Base-by-base conservation (phyloP, 2,888 invertebrate genomes). In the Macaria liturata region DNA sequence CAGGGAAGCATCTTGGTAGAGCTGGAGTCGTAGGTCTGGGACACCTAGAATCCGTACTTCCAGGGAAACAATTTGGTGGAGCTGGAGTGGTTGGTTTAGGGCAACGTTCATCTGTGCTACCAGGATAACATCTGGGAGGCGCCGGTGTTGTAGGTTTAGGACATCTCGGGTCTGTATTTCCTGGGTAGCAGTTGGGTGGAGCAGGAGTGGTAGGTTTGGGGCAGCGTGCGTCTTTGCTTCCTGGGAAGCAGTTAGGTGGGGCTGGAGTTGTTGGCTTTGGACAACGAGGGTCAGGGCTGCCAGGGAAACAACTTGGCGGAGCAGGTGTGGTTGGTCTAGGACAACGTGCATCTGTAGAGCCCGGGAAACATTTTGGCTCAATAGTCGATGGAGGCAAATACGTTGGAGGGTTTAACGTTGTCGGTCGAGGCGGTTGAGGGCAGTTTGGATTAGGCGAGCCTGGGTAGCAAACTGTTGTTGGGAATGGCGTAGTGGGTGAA, bases 291-390 rank as follows among this genome's bases (percentile, higher is more conserved):
- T 71, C 73, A n/a, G 61, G 59, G 3, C 30, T 49, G 40, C 69
- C 68, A 0, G 70, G 70, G 54, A 62, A 71, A 60, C 72, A 74
- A 75, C 54, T 65, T 4, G 71, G 75, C 30, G 64, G 60, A 0
- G 67, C 62, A 3, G 68, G 66, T 0, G 71, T 69, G 7, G 71
- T 74, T 0, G 79, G 71, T 48, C 49, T 61, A 7, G 68, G 74
- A n/a, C 80, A 76, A 4, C 68, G 37, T 3, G 68, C 52, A 30
- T 70, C 67, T 46, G 63, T 69, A n/a, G 75, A 72, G 1, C 84
- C 83, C 1, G 83, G 81, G 55, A 75, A 81, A 49, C 83, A 83
- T 5, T 65, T 67, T 4, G 74, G 75, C 3, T 42, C 8, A 42
- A n/a, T 42, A 4, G 46, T 53, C 43, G 56, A 45, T 32, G 64